Evolutionary conservation across 2,113 vertebrate genomes (phyloP).

Genomic region (Eudyptes chrysolophus): DNA sequence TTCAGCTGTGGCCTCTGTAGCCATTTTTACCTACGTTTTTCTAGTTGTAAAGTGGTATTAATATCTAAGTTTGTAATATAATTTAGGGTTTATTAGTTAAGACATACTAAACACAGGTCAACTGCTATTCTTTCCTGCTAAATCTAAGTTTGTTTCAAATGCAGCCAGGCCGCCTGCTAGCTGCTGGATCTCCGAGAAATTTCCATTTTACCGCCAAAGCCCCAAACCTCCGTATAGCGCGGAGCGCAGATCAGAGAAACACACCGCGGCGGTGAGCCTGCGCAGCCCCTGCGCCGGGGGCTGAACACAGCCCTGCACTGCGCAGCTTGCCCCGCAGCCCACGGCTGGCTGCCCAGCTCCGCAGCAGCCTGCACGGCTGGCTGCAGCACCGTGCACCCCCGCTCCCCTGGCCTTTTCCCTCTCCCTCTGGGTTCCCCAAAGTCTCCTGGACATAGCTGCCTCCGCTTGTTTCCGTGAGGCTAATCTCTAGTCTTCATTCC

Average conservation of each 20-base stretch:
- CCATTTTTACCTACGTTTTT: neutral
- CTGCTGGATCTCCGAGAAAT: neutral
- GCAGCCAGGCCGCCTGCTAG: neutral
- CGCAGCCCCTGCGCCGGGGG: neutral
- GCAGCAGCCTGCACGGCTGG: neutral
- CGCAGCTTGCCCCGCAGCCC: neutral
- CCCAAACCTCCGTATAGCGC: fast-evolving
- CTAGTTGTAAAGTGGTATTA: neutral
- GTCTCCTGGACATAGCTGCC: no score
- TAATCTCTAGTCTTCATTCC: neutral
- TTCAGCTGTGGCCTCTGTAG: neutral
- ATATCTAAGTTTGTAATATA: neutral
- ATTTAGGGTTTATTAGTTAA: neutral
- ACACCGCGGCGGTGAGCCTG: fast-evolving
- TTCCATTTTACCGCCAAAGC: neutral
- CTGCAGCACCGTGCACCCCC: neutral
- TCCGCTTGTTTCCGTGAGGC: neutral
- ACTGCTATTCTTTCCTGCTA: neutral
- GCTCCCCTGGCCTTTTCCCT: no score
- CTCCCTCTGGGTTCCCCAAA: neutral
- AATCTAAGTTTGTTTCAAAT: neutral
- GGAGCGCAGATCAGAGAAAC: neutral
- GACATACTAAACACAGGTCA: neutral
- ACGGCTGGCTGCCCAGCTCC: no score
- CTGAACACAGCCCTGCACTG: neutral